phyloP scores from a whole-genome alignment of 2,113 vertebrate species.

The Ceyx margarethae region DNA sequence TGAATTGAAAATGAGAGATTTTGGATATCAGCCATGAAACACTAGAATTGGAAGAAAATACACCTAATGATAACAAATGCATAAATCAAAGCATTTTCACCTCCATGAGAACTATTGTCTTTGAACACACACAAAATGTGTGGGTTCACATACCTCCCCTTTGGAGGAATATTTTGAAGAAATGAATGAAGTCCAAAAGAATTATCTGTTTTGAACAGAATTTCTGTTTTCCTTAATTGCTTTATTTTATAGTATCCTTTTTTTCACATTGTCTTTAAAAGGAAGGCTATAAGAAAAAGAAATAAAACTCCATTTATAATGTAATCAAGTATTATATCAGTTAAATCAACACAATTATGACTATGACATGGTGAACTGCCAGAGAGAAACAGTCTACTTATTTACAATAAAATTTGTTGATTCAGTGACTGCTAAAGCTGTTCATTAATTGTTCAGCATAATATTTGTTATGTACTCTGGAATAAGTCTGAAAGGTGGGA shows the following conservation, averaged over 20 bases:
- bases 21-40: background rate
- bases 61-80: background rate
- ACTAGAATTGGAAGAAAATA: background rate
- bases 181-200: background rate
- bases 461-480: conserved; percentile 35
- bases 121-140: background rate
- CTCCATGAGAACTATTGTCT: background rate
- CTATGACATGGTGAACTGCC: conserved; percentile 45
- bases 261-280: background rate
- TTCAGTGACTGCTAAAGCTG: conserved; percentile 30
- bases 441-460: conserved; percentile 39
- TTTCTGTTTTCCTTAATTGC: background rate
- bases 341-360: conserved; percentile 62
- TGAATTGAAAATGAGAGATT: background rate
- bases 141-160: background rate
- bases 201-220: background rate
- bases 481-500: background rate
- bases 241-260: background rate
- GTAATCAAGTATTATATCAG: conserved; percentile 39
- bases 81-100: background rate
- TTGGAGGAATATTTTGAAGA: background rate
- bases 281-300: conserved; percentile 14
- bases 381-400: conserved; percentile 39
- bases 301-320: conserved; percentile 43
- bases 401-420: conserved; percentile 61